phyloP scores from a whole-genome alignment of 2,113 vertebrate genomes.

The Centrocercus urophasianus region DNA sequence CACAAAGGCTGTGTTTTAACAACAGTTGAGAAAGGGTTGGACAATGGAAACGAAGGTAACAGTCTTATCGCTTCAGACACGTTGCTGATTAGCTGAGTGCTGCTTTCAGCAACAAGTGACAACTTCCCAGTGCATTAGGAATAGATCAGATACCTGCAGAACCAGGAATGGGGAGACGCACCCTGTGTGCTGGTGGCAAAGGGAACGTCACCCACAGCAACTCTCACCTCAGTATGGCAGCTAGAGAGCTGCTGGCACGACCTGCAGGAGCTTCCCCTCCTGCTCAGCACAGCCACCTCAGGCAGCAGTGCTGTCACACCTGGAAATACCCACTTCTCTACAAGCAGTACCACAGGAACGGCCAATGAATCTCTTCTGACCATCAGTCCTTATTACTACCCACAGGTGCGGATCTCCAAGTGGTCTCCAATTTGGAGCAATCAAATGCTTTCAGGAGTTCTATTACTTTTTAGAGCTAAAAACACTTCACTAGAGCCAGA shows the following conservation, averaged over 20 bases:
- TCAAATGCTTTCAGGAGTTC: not conserved
- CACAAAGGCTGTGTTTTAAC: not conserved
- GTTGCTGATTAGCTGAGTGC: not conserved
- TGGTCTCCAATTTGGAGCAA: not conserved
- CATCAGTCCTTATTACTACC: not conserved
- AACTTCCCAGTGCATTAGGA: not conserved
- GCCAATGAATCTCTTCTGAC: not conserved
- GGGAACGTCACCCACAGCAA: not conserved
- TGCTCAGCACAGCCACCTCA: not conserved
- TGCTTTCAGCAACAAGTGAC: not conserved
- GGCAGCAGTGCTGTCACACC: fast-evolving
- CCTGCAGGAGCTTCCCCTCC: not conserved
- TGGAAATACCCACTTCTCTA: not conserved
- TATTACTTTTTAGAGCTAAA: conserved; percentile 21
- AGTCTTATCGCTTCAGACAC: not conserved
- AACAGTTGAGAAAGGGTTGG: not conserved
- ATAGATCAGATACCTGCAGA: fast-evolving
- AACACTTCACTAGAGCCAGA: conserved; percentile 18
- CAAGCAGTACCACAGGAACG: not conserved
- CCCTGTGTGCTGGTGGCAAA: not conserved
- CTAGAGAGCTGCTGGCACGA: not conserved
- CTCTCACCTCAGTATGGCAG: not conserved
- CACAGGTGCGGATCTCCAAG: fast-evolving
- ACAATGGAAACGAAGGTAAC: not conserved
- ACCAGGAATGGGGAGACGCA: not conserved